These are phyloP conservation scores for Zeuzera pyrina DNA, from an alignment of 2,888 invertebrate genomes.

Conservation along the genomic window DNA sequence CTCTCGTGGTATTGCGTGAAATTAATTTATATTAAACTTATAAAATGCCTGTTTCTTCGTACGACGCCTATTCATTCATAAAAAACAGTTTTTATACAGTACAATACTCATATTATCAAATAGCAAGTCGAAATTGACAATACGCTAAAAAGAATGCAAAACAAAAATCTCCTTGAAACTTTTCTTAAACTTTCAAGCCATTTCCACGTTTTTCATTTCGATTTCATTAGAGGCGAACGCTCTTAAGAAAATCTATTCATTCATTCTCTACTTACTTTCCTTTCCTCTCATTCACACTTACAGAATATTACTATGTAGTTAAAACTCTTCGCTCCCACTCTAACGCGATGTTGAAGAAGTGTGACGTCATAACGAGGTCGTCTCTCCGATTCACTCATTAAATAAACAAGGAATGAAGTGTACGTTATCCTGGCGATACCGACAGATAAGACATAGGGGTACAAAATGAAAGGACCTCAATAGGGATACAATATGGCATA, in stretches of 20 bases:
- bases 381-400: constrained; percentile 66
- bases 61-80: no score
- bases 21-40: no score
- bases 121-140: no score
- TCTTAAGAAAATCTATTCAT: constrained; percentile 59
- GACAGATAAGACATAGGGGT: no score
- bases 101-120: no score
- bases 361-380: constrained; percentile 69
- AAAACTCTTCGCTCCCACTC: constrained; percentile 32
- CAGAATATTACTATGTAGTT: constrained; percentile 14
- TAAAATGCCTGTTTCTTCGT: no score
- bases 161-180: constrained; percentile 23
- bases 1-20: no score
- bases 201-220: constrained; percentile 39
- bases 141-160: no score
- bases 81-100: no score
- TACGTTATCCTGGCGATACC: constrained; percentile 24
- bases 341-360: constrained; percentile 35
- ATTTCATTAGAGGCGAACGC: constrained; percentile 45
- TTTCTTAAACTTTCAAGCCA: constrained; percentile 21
- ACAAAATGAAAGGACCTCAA: no score
- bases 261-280: constrained; percentile 39
- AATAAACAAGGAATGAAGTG: constrained; percentile 56
- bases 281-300: constrained; percentile 27
- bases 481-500: no score